Base-by-base conservation (phyloP, 2,888 invertebrate species). In the Protonemura montana region DNA sequence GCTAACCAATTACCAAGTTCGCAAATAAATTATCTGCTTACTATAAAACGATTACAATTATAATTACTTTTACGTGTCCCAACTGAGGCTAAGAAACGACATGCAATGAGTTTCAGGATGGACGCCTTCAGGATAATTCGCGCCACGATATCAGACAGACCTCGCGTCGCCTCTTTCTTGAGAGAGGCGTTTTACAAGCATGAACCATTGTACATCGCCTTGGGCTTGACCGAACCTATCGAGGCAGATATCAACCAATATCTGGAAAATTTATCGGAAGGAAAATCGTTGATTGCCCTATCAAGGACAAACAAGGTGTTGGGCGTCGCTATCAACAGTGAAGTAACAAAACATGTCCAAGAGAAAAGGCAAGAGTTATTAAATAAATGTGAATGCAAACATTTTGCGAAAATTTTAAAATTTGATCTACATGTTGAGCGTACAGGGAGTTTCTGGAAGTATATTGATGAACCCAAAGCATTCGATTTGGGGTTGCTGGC, bases 131-230 rank as follows among this genome's bases (percentile, higher is more conserved):
- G 10, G 35, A 35, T 80, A 1, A 27, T 26, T 10, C 35, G 77
- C n/a, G 76, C 85, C 28, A 59, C 10, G n/a, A 7, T 77, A 21
- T 21, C 35, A 13, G 85, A 85, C 28, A 7, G 76, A 27, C 21
- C 28, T 5, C 42, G 30, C 30, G 16, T 85, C 26, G 35, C 80
- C 10, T 10, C n/a, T 35, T 85, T 85, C 30, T n/a, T 85, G 7
- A 25, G 30, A 26, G 78, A 78, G n/a, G 30, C 76, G 77, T 85
- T 85, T n/a, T 85, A 85, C 78, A 76, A 26, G 29, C 29, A 78
- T 26, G 78, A 78, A 25, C 78, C 78, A 0, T 3, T 85, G 6
- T n/a, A 78, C 76, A 25, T 28, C 0, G 85, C 85, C 21, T 30
- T 85, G 85, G 76, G 85, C 1, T 2, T 26, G 28, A 2, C 78